Percentiles rank a stretch among this genome's conserved stretches.
Conservation (phyloP, 2,797 vertebrate species). For the Alca torda region DNA sequence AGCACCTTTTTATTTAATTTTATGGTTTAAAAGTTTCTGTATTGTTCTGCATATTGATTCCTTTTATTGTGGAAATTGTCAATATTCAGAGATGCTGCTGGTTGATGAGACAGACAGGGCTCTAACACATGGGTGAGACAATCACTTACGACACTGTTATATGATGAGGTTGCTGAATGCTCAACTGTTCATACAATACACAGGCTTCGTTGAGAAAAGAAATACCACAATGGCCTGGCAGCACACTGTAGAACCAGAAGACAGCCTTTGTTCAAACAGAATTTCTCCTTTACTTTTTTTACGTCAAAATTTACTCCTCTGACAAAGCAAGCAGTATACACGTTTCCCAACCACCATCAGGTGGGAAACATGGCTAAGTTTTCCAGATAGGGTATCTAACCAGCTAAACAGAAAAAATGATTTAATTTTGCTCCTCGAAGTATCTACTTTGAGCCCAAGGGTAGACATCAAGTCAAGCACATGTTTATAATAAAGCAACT, state of each 20-base stretch:
- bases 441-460: neutral
- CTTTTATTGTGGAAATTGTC: neutral
- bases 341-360: neutral
- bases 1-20: constrained; percentile 13
- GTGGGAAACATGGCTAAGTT: neutral
- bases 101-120: neutral
- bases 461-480: constrained; percentile 5
- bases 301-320: neutral
- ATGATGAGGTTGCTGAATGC: neutral
- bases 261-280: constrained; percentile 19
- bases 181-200: constrained; percentile 2
- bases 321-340: neutral
- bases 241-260: constrained; percentile 26
- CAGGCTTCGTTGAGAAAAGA: neutral
- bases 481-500: neutral
- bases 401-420: neutral
- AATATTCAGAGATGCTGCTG: neutral
- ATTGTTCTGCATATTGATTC: neutral
- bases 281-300: neutral
- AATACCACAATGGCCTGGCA: neutral
- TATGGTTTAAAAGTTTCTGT: neutral
- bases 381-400: neutral
- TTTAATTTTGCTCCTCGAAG: neutral
- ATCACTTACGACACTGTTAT: neutral
- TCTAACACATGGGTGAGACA: constrained; percentile 9